Evolutionary conservation across 1,140 invertebrate species (phyloP).

Genomic region (Lepidurus packardi): DNA sequence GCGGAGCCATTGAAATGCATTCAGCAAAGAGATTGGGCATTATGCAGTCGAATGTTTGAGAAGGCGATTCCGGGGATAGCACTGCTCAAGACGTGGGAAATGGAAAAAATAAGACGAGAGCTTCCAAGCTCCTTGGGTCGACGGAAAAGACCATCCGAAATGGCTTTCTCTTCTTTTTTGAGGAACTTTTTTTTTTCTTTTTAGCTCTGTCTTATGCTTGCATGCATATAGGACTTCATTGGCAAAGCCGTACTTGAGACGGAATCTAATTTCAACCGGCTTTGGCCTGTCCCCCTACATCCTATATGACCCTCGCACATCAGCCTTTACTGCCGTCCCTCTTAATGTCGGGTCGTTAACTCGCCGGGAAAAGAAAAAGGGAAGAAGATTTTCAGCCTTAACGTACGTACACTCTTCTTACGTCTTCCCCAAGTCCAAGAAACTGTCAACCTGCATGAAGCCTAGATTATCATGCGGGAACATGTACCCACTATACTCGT

Average conservation of each 20-base stretch:
- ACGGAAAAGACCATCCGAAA: neutral
- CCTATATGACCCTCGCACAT: neutral
- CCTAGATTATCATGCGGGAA: neutral
- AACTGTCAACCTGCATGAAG: neutral
- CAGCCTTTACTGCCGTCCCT: neutral
- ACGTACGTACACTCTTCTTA: neutral
- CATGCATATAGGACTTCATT: neutral
- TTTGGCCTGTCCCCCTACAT: neutral
- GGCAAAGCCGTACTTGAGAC: neutral
- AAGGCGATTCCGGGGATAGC: neutral
- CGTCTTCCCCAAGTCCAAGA: neutral
- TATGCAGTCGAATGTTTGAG: neutral
- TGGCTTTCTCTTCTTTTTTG: neutral
- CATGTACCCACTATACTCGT: neutral
- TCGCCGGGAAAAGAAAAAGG: neutral
- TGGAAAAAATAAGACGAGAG: neutral
- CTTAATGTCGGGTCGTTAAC: slow-evolving; percentile 4
- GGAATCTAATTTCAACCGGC: slow-evolving; percentile 1
- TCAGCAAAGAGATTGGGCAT: slow-evolving; percentile 14
- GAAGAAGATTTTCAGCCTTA: neutral
- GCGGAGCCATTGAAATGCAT: neutral
- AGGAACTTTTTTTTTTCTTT: too few relatives aligned
- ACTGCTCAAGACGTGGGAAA: neutral
- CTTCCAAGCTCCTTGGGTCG: neutral
- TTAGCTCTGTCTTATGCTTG: neutral